phyloP scores from a whole-genome alignment of 2,797 vertebrate species.

The Danio jaintianensis region DNA sequence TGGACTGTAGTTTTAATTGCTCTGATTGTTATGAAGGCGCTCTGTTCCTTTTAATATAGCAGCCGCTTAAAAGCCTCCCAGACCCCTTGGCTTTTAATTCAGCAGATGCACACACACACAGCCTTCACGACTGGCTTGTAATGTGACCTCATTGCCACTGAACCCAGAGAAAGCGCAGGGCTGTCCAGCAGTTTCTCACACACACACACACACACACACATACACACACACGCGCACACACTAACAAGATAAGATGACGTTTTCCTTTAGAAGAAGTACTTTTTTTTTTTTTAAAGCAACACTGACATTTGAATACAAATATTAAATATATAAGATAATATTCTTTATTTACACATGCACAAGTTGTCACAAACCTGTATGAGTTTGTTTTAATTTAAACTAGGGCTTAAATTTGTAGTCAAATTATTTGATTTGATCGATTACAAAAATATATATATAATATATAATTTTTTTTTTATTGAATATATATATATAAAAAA shows the following conservation, averaged over 20 bases:
- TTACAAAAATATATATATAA: too few relatives aligned
- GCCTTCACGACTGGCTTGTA: slow-evolving; percentile 73
- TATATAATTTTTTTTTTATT: too few relatives aligned
- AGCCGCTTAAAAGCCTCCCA: slow-evolving; percentile 72
- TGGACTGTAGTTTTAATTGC: slow-evolving; percentile 70
- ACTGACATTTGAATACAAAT: background rate
- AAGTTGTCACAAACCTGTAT: too few relatives aligned
- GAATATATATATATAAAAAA: too few relatives aligned
- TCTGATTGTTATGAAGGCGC: slow-evolving; percentile 71
- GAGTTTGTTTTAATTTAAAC: too few relatives aligned
- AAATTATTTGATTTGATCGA: too few relatives aligned
- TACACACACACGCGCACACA: slow-evolving; percentile 1
- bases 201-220: slow-evolving; percentile 2
- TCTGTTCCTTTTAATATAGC: slow-evolving; percentile 46
- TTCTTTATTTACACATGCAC: too few relatives aligned
- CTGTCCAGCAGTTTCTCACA: slow-evolving; percentile 18
- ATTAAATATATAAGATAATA: too few relatives aligned
- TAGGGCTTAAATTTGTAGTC: too few relatives aligned
- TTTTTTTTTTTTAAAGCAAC: background rate
- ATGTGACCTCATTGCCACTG: slow-evolving; percentile 69
- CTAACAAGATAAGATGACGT: background rate
- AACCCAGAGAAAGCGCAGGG: slow-evolving; percentile 57
- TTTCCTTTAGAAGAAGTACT: background rate
- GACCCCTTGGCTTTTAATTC: slow-evolving; percentile 68
- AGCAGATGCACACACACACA: slow-evolving; percentile 51